Evolutionary conservation across 2,888 invertebrate genomes (phyloP).

Genomic region (Platycnemis pennipes): DNA sequence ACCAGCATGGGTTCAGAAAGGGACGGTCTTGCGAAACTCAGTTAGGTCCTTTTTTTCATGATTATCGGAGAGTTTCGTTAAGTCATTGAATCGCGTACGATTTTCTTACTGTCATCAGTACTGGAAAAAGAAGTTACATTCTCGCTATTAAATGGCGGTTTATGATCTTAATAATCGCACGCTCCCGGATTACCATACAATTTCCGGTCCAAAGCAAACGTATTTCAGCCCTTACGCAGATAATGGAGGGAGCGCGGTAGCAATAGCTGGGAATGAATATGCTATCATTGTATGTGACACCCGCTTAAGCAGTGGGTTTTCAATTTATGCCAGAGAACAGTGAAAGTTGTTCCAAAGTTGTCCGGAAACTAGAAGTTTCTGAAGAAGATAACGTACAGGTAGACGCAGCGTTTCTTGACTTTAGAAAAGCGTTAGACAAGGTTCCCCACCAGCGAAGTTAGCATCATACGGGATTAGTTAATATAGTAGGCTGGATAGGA

Average conservation of each 20-base stretch:
- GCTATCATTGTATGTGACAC: slow-evolving; percentile 97
- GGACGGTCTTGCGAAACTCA: too few relatives aligned
- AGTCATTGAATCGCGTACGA: neutral
- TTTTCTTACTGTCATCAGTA: neutral
- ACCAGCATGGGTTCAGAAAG: too few relatives aligned
- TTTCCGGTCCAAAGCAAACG: slow-evolving; percentile 78
- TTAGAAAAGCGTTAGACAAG: too few relatives aligned
- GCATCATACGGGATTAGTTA: too few relatives aligned
- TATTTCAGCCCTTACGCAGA: slow-evolving; percentile 87
- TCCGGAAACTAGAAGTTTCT: too few relatives aligned
- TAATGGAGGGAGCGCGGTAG: slow-evolving; percentile 94
- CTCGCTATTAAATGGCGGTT: neutral
- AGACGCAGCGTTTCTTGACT: too few relatives aligned
- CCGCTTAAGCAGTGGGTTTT: slow-evolving; percentile 93
- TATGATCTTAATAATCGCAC: slow-evolving; percentile 32
- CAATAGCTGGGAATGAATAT: slow-evolving; percentile 97
- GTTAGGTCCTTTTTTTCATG: too few relatives aligned
- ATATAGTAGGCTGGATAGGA: too few relatives aligned
- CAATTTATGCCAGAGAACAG: slow-evolving; percentile 93
- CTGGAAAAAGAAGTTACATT: neutral
- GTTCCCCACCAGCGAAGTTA: too few relatives aligned
- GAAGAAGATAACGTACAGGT: too few relatives aligned
- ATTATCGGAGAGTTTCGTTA: neutral
- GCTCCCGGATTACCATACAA: slow-evolving; percentile 49
- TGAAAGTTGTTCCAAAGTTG: slow-evolving; percentile 92